phyloP scores from a whole-genome alignment of 1,140 invertebrate genomes.

The Tribolium madens region DNA sequence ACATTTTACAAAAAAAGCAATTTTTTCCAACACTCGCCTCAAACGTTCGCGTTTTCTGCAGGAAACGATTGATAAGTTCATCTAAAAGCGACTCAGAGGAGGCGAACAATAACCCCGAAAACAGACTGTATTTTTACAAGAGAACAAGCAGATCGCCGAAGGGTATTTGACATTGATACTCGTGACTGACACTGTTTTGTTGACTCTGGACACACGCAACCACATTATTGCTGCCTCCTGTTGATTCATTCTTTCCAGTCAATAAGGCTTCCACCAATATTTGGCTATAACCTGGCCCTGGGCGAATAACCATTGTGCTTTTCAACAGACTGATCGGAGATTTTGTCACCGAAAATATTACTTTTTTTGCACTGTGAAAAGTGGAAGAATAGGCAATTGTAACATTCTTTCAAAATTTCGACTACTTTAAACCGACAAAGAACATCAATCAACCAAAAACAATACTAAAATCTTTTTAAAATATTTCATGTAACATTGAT shows the following conservation, averaged over 20 bases:
- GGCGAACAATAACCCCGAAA: constrained; percentile 18
- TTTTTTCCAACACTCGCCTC: not conserved
- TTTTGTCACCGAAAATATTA: constrained; percentile 32
- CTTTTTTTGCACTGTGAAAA: not conserved
- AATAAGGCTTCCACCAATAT: constrained; percentile 59
- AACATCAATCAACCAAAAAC: no score
- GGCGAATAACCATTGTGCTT: constrained; percentile 38
- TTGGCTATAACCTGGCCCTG: constrained; percentile 48
- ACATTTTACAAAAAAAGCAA: not conserved
- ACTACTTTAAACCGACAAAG: no score
- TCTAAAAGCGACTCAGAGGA: not conserved
- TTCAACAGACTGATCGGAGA: constrained; percentile 24
- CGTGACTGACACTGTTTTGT: constrained; percentile 53
- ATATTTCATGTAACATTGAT: no score
- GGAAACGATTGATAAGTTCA: not conserved
- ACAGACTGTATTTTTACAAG: constrained; percentile 55
- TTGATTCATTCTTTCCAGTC: constrained; percentile 63
- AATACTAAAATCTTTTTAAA: no score
- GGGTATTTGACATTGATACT: constrained; percentile 56
- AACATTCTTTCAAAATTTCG: not conserved
- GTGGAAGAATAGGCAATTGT: constrained; percentile 17
- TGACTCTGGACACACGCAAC: constrained; percentile 57
- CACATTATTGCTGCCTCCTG: constrained; percentile 60
- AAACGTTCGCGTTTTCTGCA: not conserved
- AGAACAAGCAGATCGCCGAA: constrained; percentile 59